These are phyloP conservation scores for Axinella damicornis DNA, from an alignment of 37 sponge, comb jelly and placozoan species.

Conservation along the genomic window DNA sequence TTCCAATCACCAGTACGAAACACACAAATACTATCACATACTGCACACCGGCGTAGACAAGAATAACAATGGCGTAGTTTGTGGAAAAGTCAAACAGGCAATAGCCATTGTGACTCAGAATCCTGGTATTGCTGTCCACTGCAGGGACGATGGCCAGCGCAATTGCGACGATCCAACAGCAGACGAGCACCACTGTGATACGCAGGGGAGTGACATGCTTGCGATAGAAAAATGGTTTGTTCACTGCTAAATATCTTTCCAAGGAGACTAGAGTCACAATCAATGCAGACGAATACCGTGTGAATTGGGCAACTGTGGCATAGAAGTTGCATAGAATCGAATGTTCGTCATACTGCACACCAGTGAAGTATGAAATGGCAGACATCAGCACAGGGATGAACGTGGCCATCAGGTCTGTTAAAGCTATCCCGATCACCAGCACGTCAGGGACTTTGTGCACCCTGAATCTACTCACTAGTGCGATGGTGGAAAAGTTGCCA, in stretches of 20 bases:
- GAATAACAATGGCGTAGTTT: constrained; percentile 58
- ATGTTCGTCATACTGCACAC: constrained; percentile 13
- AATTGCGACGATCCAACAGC: constrained; percentile 31
- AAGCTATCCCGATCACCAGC: constrained; percentile 71
- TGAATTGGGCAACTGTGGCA: constrained; percentile 57
- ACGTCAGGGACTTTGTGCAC: constrained; percentile 72
- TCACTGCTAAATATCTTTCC: constrained; percentile 84
- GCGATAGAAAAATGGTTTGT: constrained; percentile 73
- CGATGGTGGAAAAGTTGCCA: constrained; percentile 66
- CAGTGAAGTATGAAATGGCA: constrained; percentile 45
- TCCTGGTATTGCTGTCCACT: constrained; percentile 25
- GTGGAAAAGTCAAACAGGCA: constrained; percentile 72
- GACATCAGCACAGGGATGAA: constrained; percentile 70
- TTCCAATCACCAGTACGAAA: constrained; percentile 40
- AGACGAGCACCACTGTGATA: constrained; percentile 26
- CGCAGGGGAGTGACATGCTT: constrained; percentile 27
- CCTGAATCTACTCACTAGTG: constrained; percentile 57
- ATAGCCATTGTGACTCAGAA: constrained; percentile 25
- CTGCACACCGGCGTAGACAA: constrained; percentile 61
- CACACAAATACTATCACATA: constrained; percentile 65
- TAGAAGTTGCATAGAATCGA: constrained; percentile 46
- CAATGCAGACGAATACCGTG: constrained; percentile 65
- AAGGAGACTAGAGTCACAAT: constrained; percentile 74
- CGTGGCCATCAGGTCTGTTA: constrained; percentile 65
- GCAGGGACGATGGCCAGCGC: constrained; percentile 63